Evolutionary conservation across 2,113 vertebrate species (phyloP).

Genomic region (Nymphicus hollandicus): DNA sequence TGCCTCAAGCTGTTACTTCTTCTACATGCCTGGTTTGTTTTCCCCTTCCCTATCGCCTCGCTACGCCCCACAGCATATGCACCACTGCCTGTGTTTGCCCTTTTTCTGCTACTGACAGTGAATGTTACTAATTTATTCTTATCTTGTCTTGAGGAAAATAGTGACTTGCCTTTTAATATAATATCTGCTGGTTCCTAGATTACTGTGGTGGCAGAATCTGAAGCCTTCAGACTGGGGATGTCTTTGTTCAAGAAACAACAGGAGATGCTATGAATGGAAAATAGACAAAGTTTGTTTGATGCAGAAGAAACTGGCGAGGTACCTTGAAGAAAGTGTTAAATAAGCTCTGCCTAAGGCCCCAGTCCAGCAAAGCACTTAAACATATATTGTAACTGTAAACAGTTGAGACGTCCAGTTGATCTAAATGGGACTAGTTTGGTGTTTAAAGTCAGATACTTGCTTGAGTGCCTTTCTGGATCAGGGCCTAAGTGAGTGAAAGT

Average conservation of each 20-base stretch:
- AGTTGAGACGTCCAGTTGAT: slow-evolving; percentile 15
- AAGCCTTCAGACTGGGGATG: not conserved
- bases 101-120: not conserved
- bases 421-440: slow-evolving; percentile 24
- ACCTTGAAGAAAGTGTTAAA: not conserved
- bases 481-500: not conserved
- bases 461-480: slow-evolving; percentile 15
- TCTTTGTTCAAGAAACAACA: slow-evolving; percentile 44
- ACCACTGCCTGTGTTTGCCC: not conserved
- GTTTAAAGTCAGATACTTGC: slow-evolving; percentile 20
- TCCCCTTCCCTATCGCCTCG: not conserved
- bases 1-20: not conserved
- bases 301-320: not conserved
- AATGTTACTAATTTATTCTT: not conserved
- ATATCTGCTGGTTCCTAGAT: not conserved
- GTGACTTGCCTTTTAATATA: not conserved
- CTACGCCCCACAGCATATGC: not conserved
- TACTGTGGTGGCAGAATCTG: not conserved
- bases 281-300: slow-evolving; percentile 6
- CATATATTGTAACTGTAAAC: not conserved
- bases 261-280: not conserved
- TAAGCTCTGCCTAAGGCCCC: not conserved
- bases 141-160: not conserved
- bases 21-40: not conserved
- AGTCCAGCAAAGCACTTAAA: slow-evolving; percentile 50